Conservation (phyloP, 2,797 vertebrate species). For the Crenuchus spilurus region DNA sequence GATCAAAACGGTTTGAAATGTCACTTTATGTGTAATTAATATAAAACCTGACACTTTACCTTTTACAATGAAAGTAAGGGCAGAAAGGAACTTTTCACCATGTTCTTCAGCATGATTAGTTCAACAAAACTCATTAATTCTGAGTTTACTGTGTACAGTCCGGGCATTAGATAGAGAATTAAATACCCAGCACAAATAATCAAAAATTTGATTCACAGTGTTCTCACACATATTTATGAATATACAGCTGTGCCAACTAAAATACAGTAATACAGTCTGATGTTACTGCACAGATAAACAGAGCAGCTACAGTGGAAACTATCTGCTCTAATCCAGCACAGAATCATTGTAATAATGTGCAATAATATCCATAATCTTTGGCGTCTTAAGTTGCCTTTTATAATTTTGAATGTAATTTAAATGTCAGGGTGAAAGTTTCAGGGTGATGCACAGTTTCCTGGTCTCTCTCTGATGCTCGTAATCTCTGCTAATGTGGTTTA, state of each 20-base stretch:
- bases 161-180: no score
- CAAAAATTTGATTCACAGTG: no score
- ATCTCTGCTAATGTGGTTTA: constrained; percentile 10
- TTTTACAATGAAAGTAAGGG: no score
- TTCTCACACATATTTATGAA: no score
- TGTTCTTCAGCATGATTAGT: no score
- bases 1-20: no score
- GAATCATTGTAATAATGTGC: not conserved
- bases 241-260: not conserved
- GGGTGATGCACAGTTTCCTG: constrained; percentile 12
- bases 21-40: no score
- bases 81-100: no score
- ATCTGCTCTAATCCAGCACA: not conserved
- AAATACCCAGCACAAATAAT: not conserved
- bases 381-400: not conserved
- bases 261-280: no score
- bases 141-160: no score
- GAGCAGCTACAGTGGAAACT: not conserved
- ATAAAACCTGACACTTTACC: no score
- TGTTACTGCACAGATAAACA: not conserved
- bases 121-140: no score
- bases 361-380: not conserved
- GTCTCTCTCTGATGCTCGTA: not conserved
- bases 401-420: not conserved
- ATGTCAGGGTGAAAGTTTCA: not conserved